These are phyloP conservation scores for Eutolmus rufibarbis DNA, from an alignment of 2,888 invertebrate genomes.

Conservation along the genomic window DNA sequence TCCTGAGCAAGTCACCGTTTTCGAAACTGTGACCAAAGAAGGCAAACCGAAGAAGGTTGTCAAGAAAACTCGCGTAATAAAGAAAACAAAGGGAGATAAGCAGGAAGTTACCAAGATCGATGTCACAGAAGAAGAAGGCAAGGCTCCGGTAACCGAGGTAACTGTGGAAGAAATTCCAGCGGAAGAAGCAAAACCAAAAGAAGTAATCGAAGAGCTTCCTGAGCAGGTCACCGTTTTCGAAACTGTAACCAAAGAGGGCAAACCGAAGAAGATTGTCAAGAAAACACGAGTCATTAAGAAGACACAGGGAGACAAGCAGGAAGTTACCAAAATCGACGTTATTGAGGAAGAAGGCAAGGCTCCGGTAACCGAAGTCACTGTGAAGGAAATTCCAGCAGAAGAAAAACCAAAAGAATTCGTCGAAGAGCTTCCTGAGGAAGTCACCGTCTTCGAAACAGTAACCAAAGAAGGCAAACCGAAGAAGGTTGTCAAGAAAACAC, in stretches of 20 bases:
- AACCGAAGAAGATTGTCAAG: constrained; percentile 52
- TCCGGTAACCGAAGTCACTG: constrained; percentile 55
- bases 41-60: constrained; percentile 54
- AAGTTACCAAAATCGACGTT: constrained; percentile 59
- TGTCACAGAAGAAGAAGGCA: constrained; percentile 64
- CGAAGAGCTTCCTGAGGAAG: constrained; percentile 53
- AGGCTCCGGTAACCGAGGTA: constrained; percentile 57
- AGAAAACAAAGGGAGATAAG: constrained; percentile 55
- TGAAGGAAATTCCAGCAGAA: constrained; percentile 50
- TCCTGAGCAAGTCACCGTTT: constrained; percentile 55
- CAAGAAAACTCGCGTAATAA: constrained; percentile 57
- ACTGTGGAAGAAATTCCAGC: constrained; percentile 54
- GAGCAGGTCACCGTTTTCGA: constrained; percentile 56
- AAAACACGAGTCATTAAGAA: constrained; percentile 57
- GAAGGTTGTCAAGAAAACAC: no score
- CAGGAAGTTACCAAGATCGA: constrained; percentile 61
- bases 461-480: no score
- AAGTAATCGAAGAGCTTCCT: constrained; percentile 49
- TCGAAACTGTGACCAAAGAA: constrained; percentile 56
- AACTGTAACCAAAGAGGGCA: constrained; percentile 49
- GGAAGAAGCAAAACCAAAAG: constrained; percentile 16
- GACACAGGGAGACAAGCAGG: constrained; percentile 56
- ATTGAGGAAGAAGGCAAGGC: constrained; percentile 58
- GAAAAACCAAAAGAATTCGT: constrained; percentile 50
- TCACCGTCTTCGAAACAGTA: constrained; percentile 47